Evolutionary conservation across 2,888 invertebrate species (phyloP), one percentile per base, ranked within the genome.

Genomic region (Zygogramma bicolorata): DNA sequence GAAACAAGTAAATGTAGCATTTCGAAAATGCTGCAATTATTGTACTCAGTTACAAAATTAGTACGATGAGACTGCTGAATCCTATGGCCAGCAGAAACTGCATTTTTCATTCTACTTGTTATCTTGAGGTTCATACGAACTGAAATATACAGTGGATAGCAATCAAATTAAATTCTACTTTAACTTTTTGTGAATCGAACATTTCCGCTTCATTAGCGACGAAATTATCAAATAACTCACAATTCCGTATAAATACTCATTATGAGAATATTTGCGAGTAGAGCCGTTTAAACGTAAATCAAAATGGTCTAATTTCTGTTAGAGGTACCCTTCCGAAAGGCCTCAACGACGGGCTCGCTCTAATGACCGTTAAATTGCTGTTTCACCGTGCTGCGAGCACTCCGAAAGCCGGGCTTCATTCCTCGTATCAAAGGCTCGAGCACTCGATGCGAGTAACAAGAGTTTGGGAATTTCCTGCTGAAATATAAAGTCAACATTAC

Each of bases 301-400:
- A 46, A 46, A 46, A 18, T 46, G 46, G 46, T 46, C 20, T 46
- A 46, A 46, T 46, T 20, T 46, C 46, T 8, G 46, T 46, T 46
- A 10, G 3, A 46, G 46, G 46, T 46, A 46, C 46, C 46, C 46
- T 46, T 22, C 20, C 46, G 13, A 46, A 8, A 46, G 46, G 46
- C 18, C 46, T 46, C 10, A 46, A 46, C 18, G 46, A 15, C 8
- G 46, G 46, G 46, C 3, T 46, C 46, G 22, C 46, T 46, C 46
- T 46, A 46, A 46, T 46, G 46, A 46, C 46, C 46, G 46, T 46
- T 46, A 46, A 46, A 46, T 46, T 46, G 18, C 46, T 46, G 46
- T 46, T 46, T 46, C 1, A 46, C 46, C 46, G 46, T 18, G 46
- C 15, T 46, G 46, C 46, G 20, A 20, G 46, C 46, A 13, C 46